A percentile compares a stretch with the other conserved stretches of the same genome.
These are phyloP conservation scores for Tribolium madens DNA, from an alignment of 1,140 invertebrate genomes.

Conservation along the genomic window DNA sequence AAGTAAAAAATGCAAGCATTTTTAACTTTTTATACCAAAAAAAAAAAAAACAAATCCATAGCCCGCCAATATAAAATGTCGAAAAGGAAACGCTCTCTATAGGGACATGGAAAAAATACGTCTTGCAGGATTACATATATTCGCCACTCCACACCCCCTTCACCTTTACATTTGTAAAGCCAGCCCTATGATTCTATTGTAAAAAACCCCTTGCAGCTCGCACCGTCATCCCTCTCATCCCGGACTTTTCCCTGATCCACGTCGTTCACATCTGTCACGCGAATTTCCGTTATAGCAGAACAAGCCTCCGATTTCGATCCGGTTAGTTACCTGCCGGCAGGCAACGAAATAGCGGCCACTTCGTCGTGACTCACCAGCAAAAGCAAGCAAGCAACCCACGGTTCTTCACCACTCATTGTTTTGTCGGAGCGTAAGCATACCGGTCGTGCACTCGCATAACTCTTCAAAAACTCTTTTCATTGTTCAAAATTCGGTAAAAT, in stretches of 20 bases:
- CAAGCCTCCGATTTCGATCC: conserved; percentile 16
- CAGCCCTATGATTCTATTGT: no score
- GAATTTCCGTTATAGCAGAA: conserved; percentile 29
- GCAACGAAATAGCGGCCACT: neutral
- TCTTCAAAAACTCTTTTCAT: neutral
- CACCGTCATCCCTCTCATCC: neutral
- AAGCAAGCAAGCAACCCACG: neutral
- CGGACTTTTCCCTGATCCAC: conserved; percentile 1
- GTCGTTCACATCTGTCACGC: conserved; percentile 2
- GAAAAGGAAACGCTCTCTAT: no score
- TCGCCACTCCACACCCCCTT: no score
- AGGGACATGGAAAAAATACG: no score
- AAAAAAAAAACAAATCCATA: no score
- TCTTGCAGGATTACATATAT: no score
- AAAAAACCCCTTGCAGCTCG: neutral
- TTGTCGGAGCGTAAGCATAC: conserved; percentile 5
- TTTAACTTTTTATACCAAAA: no score
- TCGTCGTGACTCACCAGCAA: conserved; percentile 30
- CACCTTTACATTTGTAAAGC: no score
- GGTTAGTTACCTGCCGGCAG: conserved; percentile 41
- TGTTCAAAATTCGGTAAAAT: neutral
- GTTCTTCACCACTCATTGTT: conserved; percentile 27
- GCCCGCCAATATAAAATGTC: no score
- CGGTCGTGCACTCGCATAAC: neutral
- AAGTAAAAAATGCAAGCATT: no score